Percentiles rank a stretch among this genome's conserved stretches.
Evolutionary conservation across 2,797 vertebrate species (phyloP).

Genomic region (Leptodactylus fallax): DNA sequence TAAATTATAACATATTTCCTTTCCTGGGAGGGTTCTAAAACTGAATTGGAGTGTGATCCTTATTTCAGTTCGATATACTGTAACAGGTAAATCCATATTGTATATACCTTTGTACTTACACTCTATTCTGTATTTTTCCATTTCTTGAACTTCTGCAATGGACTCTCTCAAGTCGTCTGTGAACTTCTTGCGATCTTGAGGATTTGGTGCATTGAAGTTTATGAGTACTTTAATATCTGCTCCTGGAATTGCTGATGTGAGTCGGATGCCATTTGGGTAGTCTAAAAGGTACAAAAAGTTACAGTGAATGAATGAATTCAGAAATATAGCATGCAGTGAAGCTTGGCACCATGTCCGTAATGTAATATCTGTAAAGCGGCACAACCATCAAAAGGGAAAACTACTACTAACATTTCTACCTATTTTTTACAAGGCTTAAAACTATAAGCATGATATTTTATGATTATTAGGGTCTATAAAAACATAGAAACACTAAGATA

Average conservation of each 20-base stretch:
- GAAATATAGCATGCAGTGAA: neutral
- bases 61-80: too few relatives aligned
- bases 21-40: neutral
- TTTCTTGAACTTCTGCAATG: constrained; percentile 95
- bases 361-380: neutral
- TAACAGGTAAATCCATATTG: neutral
- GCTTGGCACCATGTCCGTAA: neutral
- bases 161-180: constrained; percentile 95
- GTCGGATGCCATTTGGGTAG: constrained; percentile 94
- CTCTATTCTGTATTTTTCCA: constrained; percentile 98
- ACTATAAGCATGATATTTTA: neutral
- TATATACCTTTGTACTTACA: constrained; percentile 81
- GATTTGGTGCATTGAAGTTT: constrained; percentile 97
- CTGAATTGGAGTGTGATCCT: neutral
- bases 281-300: constrained; percentile 74
- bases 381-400: neutral
- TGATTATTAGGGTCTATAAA: neutral
- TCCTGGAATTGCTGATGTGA: constrained; percentile 92
- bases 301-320: neutral
- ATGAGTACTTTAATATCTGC: constrained; percentile 95
- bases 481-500: too few relatives aligned
- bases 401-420: neutral
- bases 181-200: constrained; percentile 97
- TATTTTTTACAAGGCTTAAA: neutral
- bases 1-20: neutral